Evolutionary conservation across 2,797 vertebrate species (phyloP), one percentile per base, ranked within the genome.

Genomic region (Pachyuromys duprasi): DNA sequence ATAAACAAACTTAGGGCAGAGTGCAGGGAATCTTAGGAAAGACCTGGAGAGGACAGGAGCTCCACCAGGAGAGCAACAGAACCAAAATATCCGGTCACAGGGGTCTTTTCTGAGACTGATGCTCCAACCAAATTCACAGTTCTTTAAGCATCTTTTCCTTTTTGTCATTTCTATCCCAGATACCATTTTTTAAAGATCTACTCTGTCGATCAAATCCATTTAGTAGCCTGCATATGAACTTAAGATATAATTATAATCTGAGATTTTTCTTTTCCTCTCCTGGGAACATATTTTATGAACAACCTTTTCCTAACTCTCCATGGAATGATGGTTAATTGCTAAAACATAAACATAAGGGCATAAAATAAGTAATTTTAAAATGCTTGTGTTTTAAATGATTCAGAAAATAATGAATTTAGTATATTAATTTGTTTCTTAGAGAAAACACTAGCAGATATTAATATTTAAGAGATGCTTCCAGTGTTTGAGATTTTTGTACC

Each of bases 401-500:
- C 45, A 97, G 45, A 95, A 95, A 94, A 67, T 84, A 95, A 89
- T 78, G 24, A 49, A 63, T 96, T 89, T 65, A 94, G 22, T 78
- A 81, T 84, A 92, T 74, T 76, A 90, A 92, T 90, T 87, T 80
- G n/a, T 63, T 84, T 94, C 62, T 92, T 78, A 81, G 28, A 76
- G n/a, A 88, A 95, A 96, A 95, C 5, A 75, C 74, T 69, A 55
- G 20, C 14, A 36, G 75, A 83, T 75, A 96, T 96, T 97, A 93
- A 65, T 89, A 95, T 97, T 98, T 97, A 76, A n/a, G 91, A 93
- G 86, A 39, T 72, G 4, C 12, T 0, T 0, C 4, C 3, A 55
- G n/a, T 94, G 57, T 88, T 96, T 87, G 70, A 62, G 45, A 91
- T 90, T 84, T 90, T 96, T 84, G 70, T 97, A 89, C 42, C 70